A percentile compares a stretch with the other conserved stretches of the same genome.
phyloP scores from a whole-genome alignment of 2,113 vertebrate genomes.

The Cyanocitta stelleri region DNA sequence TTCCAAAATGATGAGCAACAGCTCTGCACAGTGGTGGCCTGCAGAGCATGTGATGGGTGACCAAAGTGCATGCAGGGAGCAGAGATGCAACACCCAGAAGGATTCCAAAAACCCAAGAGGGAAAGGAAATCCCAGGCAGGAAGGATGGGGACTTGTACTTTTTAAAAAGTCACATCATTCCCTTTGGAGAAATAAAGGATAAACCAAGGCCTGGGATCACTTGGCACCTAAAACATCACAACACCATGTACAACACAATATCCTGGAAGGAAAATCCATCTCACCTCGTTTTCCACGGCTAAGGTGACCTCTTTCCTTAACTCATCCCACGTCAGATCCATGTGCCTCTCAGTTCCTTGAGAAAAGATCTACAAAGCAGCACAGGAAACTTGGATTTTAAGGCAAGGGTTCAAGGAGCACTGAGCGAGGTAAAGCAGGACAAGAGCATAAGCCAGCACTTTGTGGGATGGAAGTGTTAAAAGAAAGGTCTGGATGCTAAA shows the following conservation, averaged over 20 bases:
- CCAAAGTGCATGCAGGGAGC: fast-evolving
- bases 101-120: neutral
- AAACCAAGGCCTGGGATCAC: neutral
- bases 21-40: neutral
- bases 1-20: neutral
- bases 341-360: conserved; percentile 75
- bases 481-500: neutral
- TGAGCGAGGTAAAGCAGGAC: neutral
- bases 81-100: neutral
- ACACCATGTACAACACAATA: neutral
- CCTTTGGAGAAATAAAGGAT: neutral
- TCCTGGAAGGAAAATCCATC: neutral
- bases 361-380: conserved; percentile 83
- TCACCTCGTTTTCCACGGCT: conserved; percentile 89
- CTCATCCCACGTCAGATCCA: conserved; percentile 83
- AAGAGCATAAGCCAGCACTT: neutral
- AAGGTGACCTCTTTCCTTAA: conserved; percentile 91
- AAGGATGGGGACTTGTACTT: neutral
- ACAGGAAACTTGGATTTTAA: neutral
- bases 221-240: neutral
- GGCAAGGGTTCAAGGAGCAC: neutral
- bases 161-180: neutral
- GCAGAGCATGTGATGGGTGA: neutral
- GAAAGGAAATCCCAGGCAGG: neutral
- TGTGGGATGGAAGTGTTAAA: neutral